These are phyloP conservation scores for Melanogrammus aeglefinus DNA, from an alignment of 2,797 vertebrate species.

Conservation along the genomic window DNA sequence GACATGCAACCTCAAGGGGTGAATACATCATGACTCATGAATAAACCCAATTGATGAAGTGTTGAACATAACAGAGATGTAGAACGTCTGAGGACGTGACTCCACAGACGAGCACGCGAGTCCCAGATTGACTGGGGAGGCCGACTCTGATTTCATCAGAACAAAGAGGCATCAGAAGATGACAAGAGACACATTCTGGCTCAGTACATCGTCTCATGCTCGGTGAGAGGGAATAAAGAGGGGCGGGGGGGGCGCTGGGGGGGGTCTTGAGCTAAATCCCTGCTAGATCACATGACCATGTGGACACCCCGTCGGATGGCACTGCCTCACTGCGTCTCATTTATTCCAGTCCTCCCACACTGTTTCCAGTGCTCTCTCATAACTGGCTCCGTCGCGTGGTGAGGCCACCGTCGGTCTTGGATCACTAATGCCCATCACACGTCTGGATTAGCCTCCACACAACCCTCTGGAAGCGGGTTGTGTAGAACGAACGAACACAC, in stretches of 20 bases:
- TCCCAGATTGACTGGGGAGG: background rate
- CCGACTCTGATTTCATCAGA: background rate
- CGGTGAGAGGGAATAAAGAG: background rate
- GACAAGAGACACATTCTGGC: background rate
- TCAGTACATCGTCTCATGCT: background rate
- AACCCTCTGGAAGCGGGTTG: background rate
- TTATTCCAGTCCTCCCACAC: slow-evolving; percentile 13
- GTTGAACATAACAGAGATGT: background rate
- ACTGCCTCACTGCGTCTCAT: slow-evolving; percentile 36
- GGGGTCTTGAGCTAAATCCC: background rate
- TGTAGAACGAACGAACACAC: background rate
- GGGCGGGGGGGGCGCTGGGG: too few species aligned
- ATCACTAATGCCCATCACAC: slow-evolving; percentile 56
- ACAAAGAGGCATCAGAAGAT: background rate
- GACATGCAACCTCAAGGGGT: background rate
- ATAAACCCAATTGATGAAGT: background rate
- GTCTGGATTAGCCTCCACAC: slow-evolving; percentile 48
- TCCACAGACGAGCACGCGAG: background rate
- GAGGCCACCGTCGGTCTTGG: slow-evolving; percentile 12
- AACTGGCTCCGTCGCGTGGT: slow-evolving; percentile 20
- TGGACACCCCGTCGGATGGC: background rate
- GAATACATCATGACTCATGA: too few species aligned
- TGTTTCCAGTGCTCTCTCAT: slow-evolving; percentile 2
- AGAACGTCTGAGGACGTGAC: background rate
- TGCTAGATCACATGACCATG: background rate